A percentile compares a stretch with the other conserved stretches of the same genome.
Evolutionary conservation across 2,888 invertebrate species (phyloP).

Genomic region (Ormyrus pomaceus): DNA sequence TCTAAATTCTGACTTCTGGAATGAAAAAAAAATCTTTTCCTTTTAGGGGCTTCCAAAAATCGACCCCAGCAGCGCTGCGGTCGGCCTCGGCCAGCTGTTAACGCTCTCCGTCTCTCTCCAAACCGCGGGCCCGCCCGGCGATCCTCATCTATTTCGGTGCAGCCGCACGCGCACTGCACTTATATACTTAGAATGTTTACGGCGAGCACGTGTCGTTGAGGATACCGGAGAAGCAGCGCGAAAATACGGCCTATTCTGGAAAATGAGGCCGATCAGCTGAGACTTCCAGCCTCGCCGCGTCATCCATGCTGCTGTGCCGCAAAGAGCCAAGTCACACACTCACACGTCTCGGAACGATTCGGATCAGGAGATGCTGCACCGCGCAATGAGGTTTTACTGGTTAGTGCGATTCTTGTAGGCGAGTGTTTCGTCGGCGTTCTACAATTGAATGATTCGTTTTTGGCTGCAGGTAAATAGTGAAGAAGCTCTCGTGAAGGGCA

Average conservation of each 20-base stretch:
- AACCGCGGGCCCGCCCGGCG: neutral
- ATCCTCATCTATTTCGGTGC: neutral
- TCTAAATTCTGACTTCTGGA: too few species aligned
- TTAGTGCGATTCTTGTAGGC: neutral
- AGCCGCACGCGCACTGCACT: neutral
- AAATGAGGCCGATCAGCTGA: constrained; percentile 46
- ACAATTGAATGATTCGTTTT: neutral
- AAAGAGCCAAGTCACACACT: neutral
- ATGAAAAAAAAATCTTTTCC: too few species aligned
- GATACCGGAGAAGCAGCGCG: neutral
- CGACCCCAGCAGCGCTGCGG: neutral
- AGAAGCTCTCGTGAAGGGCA: too few species aligned
- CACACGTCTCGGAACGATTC: too few species aligned
- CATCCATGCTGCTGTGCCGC: neutral
- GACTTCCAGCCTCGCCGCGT: constrained; percentile 26
- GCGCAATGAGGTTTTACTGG: too few species aligned
- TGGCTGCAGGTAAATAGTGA: too few species aligned
- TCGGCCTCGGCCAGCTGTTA: neutral
- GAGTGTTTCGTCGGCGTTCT: neutral
- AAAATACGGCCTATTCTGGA: constrained; percentile 37
- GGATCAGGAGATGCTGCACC: too few species aligned
- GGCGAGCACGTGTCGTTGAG: neutral
- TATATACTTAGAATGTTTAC: neutral
- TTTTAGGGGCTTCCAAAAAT: neutral
- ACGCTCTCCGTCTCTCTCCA: neutral